These are phyloP conservation scores for Drosophila virilis DNA, from an alignment of 1,140 invertebrate genomes.

Conservation along the genomic window DNA sequence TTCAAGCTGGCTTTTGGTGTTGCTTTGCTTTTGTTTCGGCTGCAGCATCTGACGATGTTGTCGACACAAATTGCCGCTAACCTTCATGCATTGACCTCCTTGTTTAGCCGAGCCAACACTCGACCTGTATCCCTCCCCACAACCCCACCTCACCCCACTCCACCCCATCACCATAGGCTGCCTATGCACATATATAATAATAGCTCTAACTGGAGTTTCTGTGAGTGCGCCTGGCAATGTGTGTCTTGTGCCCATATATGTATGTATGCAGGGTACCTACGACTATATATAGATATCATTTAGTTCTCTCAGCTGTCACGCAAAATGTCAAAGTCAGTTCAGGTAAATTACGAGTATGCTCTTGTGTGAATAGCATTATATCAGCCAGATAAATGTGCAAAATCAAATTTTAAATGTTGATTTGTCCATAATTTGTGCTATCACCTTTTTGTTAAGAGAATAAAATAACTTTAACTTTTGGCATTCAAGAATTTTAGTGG, in stretches of 20 bases:
- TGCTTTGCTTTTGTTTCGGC: conserved; percentile 46
- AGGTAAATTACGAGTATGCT: conserved; percentile 5
- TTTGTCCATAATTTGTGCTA: conserved; percentile 7
- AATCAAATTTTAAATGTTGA: conserved; percentile 4
- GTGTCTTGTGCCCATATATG: conserved; percentile 3
- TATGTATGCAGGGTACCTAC: conserved; percentile 2
- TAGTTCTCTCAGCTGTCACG: conserved; percentile 28
- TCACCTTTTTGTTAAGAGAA: conserved; percentile 1
- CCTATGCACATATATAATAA: conserved; percentile 3
- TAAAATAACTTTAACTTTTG: conserved; percentile 18
- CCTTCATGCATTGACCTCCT: conserved; percentile 68
- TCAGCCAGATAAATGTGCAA: not conserved
- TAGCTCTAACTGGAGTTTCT: conserved; percentile 17
- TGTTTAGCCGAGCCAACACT: conserved; percentile 45
- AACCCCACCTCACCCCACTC: not conserved
- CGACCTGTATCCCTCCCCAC: too few relatives aligned
- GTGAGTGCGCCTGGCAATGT: not conserved
- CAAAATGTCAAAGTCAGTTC: conserved; percentile 31
- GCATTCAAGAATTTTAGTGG: conserved; percentile 26
- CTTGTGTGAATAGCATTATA: not conserved
- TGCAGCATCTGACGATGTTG: conserved; percentile 57
- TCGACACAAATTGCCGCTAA: conserved; percentile 78
- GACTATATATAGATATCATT: conserved; percentile 23
- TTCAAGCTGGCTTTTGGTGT: conserved; percentile 23
- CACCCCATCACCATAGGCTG: too few relatives aligned